phyloP scores from a whole-genome alignment of 2,797 vertebrate genomes.

The Rhinophrynus dorsalis region DNA sequence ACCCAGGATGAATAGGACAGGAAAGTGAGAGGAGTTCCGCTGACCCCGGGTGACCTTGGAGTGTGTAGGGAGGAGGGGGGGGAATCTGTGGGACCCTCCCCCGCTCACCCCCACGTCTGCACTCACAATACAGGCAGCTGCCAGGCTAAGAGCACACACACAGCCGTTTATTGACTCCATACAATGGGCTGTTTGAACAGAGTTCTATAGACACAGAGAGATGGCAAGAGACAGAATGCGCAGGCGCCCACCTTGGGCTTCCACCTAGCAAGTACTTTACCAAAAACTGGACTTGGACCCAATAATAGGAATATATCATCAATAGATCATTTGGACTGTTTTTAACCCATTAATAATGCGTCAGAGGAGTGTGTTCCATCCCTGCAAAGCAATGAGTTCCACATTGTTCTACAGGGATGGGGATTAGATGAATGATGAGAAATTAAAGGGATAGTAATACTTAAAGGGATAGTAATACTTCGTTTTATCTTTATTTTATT shows the following conservation, averaged over 20 bases:
- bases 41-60: conserved; percentile 54
- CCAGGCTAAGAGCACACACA: conserved; percentile 70
- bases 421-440: too few relatives aligned
- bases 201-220: conserved; percentile 57
- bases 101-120: conserved; percentile 42
- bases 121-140: conserved; percentile 72
- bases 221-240: conserved; percentile 29
- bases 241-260: not conserved
- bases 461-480: too few relatives aligned
- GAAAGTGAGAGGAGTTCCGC: conserved; percentile 36
- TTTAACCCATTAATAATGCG: too few relatives aligned
- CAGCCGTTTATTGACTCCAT: conserved; percentile 83
- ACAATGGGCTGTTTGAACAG: conserved; percentile 77
- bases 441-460: too few relatives aligned
- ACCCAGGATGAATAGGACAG: conserved; percentile 13
- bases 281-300: too few relatives aligned
- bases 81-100: conserved; percentile 54
- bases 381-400: too few relatives aligned
- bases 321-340: too few relatives aligned
- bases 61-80: conserved; percentile 55
- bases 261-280: conserved; percentile 1
- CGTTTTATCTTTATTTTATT: too few relatives aligned
- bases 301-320: too few relatives aligned
- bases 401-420: too few relatives aligned
- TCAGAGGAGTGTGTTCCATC: too few relatives aligned